phyloP scores from a whole-genome alignment of 2,888 invertebrate species.

The Amphipoea oculea region DNA sequence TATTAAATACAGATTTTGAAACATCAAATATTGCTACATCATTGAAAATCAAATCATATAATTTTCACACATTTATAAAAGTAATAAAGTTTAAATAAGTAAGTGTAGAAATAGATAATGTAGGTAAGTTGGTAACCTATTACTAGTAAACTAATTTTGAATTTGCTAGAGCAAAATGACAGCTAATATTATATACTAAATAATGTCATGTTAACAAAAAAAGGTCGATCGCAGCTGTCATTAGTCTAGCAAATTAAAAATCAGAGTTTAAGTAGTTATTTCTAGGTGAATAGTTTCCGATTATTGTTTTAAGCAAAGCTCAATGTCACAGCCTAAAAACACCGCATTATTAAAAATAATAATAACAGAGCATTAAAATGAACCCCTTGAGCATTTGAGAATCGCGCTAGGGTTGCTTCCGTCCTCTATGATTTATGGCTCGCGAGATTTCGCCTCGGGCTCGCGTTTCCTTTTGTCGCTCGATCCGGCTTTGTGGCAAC shows the following conservation, averaged over 20 bases:
- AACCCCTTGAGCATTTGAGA: conserved; percentile 77
- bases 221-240: too few species aligned
- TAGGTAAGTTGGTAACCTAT: not conserved
- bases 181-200: too few species aligned
- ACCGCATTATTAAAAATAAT: conserved; percentile 62
- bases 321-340: conserved; percentile 10
- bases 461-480: conserved; percentile 78
- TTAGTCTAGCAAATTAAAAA: too few species aligned
- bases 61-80: not conserved
- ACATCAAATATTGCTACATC: not conserved
- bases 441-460: conserved; percentile 79
- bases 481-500: conserved; percentile 78
- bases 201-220: too few species aligned
- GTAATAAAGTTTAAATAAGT: not conserved
- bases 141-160: too few species aligned
- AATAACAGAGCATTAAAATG: conserved; percentile 76
- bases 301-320: not conserved
- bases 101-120: not conserved
- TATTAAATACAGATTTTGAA: not conserved
- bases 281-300: not conserved
- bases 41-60: not conserved
- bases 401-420: conserved; percentile 80
- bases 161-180: too few species aligned
- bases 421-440: conserved; percentile 82
- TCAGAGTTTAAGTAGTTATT: not conserved